Conservation (phyloP, 2,797 vertebrate species). For the Hoplostethus mediterraneus region DNA sequence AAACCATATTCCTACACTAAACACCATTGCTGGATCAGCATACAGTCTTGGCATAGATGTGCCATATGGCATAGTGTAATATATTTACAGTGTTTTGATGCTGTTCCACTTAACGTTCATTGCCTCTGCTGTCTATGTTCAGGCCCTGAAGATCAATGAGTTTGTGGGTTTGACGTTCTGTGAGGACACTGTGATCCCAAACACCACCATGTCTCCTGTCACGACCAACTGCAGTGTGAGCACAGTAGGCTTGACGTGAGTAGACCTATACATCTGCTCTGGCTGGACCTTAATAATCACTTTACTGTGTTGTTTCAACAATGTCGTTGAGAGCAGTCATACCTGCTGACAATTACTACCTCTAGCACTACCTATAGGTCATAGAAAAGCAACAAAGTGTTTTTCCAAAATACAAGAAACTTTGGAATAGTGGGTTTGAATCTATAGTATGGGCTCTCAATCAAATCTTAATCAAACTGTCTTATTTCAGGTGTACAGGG, state of each 20-base stretch:
- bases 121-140: conserved; percentile 14
- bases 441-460: background rate
- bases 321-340: too few species aligned
- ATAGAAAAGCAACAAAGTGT: too few species aligned
- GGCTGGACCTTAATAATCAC: background rate
- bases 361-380: too few species aligned
- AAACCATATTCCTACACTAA: background rate
- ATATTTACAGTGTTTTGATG: background rate
- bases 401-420: too few species aligned
- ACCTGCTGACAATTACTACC: too few species aligned
- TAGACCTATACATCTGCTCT: conserved; percentile 8
- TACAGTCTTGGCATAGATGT: background rate
- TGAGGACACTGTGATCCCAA: conserved; percentile 44
- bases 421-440: background rate
- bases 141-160: conserved; percentile 94
- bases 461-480: background rate
- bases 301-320: too few species aligned
- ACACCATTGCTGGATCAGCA: background rate
- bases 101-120: background rate
- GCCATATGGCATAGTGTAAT: too few species aligned
- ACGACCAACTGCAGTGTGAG: conserved; percentile 56
- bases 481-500: conserved; percentile 86
- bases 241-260: conserved; percentile 73
- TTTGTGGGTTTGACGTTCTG: conserved; percentile 86
- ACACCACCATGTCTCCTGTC: conserved; percentile 15